Evolutionary conservation across 1,140 invertebrate species (phyloP).

Genomic region (Drosophila nasuta): DNA sequence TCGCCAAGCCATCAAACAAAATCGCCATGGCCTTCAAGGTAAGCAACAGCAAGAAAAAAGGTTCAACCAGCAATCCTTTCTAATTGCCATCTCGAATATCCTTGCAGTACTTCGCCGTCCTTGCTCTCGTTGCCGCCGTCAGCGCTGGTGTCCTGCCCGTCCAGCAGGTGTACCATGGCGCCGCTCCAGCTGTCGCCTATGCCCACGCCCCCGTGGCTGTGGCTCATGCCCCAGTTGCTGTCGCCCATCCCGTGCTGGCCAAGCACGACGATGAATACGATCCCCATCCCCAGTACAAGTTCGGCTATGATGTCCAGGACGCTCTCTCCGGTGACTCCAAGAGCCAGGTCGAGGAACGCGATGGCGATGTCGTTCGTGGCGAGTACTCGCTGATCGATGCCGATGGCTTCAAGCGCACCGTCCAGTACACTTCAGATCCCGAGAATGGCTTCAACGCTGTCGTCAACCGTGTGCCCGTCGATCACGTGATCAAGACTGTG

Average conservation of each 20-base stretch:
- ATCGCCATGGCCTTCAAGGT: slow-evolving; percentile 77
- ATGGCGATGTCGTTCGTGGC: slow-evolving; percentile 86
- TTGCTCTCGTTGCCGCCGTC: slow-evolving; percentile 68
- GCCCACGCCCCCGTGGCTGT: slow-evolving; percentile 65
- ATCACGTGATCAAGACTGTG: slow-evolving; percentile 71
- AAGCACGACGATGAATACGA: slow-evolving; percentile 75
- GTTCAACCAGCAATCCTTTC: not conserved
- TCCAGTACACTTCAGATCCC: slow-evolving; percentile 84
- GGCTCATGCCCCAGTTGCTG: slow-evolving; percentile 57
- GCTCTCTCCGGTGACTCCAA: slow-evolving; percentile 87
- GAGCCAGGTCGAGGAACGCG: slow-evolving; percentile 86
- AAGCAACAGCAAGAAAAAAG: slow-evolving; percentile 2
- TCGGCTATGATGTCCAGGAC: slow-evolving; percentile 86
- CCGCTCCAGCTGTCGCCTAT: slow-evolving; percentile 37
- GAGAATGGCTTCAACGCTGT: slow-evolving; percentile 85
- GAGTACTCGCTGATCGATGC: slow-evolving; percentile 81
- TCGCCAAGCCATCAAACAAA: slow-evolving; percentile 39
- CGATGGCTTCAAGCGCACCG: slow-evolving; percentile 79
- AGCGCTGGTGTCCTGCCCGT: slow-evolving; percentile 68
- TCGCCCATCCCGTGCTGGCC: slow-evolving; percentile 66
- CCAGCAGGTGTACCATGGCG: slow-evolving; percentile 63
- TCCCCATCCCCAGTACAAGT: slow-evolving; percentile 86
- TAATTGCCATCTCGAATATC: not conserved
- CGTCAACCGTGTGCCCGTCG: slow-evolving; percentile 84
- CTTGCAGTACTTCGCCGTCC: slow-evolving; percentile 62